phyloP scores from a whole-genome alignment of 2,113 vertebrate genomes.

The Spheniscus mendiculus region DNA sequence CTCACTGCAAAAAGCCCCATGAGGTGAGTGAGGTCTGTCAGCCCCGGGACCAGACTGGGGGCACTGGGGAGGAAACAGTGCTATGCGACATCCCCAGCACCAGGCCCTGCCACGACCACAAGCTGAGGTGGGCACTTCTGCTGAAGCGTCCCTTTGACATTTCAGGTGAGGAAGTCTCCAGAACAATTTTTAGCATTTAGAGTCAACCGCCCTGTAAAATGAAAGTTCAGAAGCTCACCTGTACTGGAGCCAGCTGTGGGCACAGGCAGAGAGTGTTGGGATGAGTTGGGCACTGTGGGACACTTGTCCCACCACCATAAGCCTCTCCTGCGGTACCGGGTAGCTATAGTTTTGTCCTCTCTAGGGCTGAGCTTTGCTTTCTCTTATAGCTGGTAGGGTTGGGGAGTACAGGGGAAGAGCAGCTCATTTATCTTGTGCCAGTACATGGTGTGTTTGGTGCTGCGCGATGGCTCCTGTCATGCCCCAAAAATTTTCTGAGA shows the following conservation, averaged over 20 bases:
- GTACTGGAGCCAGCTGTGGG: background rate
- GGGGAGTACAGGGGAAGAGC: background rate
- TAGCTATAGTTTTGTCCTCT: background rate
- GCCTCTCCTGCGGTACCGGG: background rate
- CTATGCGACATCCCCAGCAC: background rate
- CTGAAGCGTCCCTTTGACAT: background rate
- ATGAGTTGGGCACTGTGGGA: background rate
- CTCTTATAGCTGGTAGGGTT: background rate
- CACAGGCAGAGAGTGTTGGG: fast-evolving
- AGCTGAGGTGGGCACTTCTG: background rate
- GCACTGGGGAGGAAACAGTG: background rate
- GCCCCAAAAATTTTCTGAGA: background rate
- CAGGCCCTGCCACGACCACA: background rate
- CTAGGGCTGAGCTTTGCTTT: background rate
- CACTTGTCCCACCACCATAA: background rate
- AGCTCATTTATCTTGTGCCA: background rate
- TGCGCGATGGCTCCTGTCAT: background rate
- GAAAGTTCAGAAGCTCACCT: background rate
- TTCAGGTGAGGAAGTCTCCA: background rate
- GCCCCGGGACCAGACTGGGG: background rate
- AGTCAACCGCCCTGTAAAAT: background rate
- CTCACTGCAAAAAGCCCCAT: background rate
- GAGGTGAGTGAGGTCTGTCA: background rate
- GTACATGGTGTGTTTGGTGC: background rate
- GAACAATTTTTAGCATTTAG: background rate